A percentile compares a stretch with the other conserved stretches of the same genome.
phyloP scores from a whole-genome alignment of 2,113 vertebrate species.

The Platysternon megacephalum region DNA sequence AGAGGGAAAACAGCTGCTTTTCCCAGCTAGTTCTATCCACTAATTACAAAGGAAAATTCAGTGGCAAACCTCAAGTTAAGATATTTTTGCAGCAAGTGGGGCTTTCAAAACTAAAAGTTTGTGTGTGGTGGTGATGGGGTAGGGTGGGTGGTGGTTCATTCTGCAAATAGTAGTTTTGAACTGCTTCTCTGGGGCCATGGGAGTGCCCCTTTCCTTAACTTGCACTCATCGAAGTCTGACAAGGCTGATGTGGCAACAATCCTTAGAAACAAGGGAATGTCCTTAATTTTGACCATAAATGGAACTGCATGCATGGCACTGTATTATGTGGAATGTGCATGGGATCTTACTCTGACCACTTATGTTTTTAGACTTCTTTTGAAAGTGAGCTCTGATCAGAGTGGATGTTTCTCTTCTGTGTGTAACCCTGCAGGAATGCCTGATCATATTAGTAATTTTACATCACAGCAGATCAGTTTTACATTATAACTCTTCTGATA shows the following conservation, averaged over 20 bases:
- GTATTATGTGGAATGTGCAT: constrained; percentile 63
- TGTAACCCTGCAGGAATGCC: constrained; percentile 53
- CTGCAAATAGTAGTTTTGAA: not conserved
- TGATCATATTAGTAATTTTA: constrained; percentile 56
- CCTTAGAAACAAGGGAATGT: constrained; percentile 49
- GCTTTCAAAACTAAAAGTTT: constrained; percentile 36
- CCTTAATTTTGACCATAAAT: constrained; percentile 81
- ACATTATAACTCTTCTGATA: constrained; percentile 34
- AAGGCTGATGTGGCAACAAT: constrained; percentile 58
- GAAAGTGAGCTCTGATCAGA: constrained; percentile 45
- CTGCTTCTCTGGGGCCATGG: not conserved
- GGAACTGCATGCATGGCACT: constrained; percentile 68
- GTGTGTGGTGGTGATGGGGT: not conserved
- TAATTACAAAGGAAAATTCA: constrained; percentile 55
- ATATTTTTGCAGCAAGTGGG: not conserved
- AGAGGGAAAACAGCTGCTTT: constrained; percentile 43
- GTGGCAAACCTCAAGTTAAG: not conserved
- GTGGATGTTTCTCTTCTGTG: constrained; percentile 44
- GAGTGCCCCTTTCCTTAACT: constrained; percentile 27
- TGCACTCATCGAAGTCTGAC: constrained; percentile 41
- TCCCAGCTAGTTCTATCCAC: constrained; percentile 10
- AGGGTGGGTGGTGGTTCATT: not conserved
- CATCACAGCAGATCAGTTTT: constrained; percentile 37
- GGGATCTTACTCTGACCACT: constrained; percentile 54
- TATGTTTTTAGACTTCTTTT: constrained; percentile 30